Evolutionary conservation across 2,797 vertebrate genomes (phyloP).

Genomic region (Aselliscus stoliczkanus): DNA sequence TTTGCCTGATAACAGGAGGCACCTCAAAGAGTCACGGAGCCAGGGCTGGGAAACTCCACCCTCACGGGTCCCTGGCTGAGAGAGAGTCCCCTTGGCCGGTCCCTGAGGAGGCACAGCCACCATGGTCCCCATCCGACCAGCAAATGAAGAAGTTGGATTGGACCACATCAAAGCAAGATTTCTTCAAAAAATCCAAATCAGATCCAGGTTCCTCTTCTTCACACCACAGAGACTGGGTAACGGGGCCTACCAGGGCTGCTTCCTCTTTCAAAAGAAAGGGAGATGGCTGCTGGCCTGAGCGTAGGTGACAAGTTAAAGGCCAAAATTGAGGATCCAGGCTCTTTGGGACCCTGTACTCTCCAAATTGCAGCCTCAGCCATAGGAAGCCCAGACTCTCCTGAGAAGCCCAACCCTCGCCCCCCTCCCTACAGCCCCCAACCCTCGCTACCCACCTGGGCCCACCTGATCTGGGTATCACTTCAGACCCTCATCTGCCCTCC

Average conservation of each 20-base stretch:
- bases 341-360: not conserved
- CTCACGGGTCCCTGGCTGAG: slow-evolving; percentile 12
- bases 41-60: slow-evolving; percentile 35
- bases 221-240: not conserved
- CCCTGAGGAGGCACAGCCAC: not conserved
- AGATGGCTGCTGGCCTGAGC: not conserved
- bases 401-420: not conserved
- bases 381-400: not conserved
- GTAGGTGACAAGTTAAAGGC: not conserved
- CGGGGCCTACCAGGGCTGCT: slow-evolving; percentile 2
- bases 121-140: not conserved
- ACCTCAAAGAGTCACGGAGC: not conserved
- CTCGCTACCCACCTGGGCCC: not conserved
- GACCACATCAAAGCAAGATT: slow-evolving; percentile 66
- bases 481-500: not conserved
- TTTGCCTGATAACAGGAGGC: not conserved
- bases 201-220: slow-evolving; percentile 66
- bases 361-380: not conserved
- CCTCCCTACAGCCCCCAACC: not conserved
- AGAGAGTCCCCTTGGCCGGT: slow-evolving; percentile 46
- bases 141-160: slow-evolving; percentile 57
- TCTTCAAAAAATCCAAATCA: slow-evolving; percentile 71
- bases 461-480: not conserved
- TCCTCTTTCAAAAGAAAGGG: slow-evolving; percentile 64
- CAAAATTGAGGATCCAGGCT: not conserved